Base-by-base conservation (phyloP, 2,888 invertebrate species). In the Geophilus truncorum region DNA sequence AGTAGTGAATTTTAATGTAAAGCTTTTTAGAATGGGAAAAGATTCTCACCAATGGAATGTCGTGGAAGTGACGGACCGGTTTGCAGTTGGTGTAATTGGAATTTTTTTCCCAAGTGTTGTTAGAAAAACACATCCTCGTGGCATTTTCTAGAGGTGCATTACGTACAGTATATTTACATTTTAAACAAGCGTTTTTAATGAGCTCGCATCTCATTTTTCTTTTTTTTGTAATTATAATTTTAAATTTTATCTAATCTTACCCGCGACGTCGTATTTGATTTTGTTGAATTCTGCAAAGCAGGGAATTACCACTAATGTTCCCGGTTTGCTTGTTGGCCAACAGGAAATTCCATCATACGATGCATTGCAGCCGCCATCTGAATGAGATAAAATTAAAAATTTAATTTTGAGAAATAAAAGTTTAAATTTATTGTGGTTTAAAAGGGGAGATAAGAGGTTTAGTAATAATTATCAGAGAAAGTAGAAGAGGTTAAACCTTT, bases 61-160 rank as follows among this genome's bases (percentile, higher is more conserved):
- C 75, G n/a, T 77, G 23, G 34, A 32, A 25, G 78, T 40, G 28
- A 3, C 3, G 9, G 4, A 30, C 2, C 18, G 79, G 45, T 51
- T 51, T 79, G 21, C 94, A 94, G 84, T 90, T 90, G 81, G 90
- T 89, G 87, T 94, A 96, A 88, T 94, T 90, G 4, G 93, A 91
- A 84, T 92, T 92, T 86, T 91, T 92, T 81, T 91, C 91, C 97
- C 97, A 97, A 6, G 91, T 91, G n/a, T 95, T 95, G 84, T 94
- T 92, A 83, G 89, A 86, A 83, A 89, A 87, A 86, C 97, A 97
- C 84, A 90, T 89, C 80, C 94, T 91, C 12, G 93, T 93, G 28
- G 95, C 96, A 86, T 96, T 96, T 86, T 94, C 96, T 96, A 90
- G 51, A 89, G 89, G n/a, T 70, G 30, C n/a, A 30, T 75, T 28